A percentile compares a stretch with the other conserved stretches of the same genome.
Evolutionary conservation across 2,113 vertebrate genomes (phyloP).

Genomic region (Centropus bengalensis): DNA sequence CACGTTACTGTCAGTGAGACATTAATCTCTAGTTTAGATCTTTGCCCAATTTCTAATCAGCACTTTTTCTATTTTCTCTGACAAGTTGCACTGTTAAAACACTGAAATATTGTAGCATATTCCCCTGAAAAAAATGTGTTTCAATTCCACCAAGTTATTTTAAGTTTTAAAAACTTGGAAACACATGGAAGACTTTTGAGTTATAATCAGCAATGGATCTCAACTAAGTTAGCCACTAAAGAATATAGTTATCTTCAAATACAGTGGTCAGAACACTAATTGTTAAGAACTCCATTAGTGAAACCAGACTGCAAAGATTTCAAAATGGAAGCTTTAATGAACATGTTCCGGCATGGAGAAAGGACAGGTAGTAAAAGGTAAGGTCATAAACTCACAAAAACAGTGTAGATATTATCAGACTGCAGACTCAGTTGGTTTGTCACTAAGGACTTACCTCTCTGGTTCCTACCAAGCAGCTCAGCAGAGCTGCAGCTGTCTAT

Average conservation of each 20-base stretch:
- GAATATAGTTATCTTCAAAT: background rate
- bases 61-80: background rate
- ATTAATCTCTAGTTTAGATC: background rate
- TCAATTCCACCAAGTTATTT: background rate
- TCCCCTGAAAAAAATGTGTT: background rate
- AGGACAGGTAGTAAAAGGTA: background rate
- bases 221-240: background rate
- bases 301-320: background rate
- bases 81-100: background rate
- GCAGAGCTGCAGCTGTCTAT: constrained; percentile 60
- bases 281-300: background rate
- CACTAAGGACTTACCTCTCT: constrained; percentile 46
- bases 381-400: background rate
- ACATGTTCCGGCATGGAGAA: background rate
- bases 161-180: background rate
- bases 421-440: constrained; percentile 21
- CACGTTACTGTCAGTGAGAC: background rate
- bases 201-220: background rate
- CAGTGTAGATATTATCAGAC: background rate
- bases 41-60: background rate
- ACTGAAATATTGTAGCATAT: background rate
- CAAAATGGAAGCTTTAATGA: background rate
- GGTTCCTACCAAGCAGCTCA: constrained; percentile 55
- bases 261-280: no score
- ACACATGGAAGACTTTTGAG: background rate